These are phyloP conservation scores for Smittia aterrima DNA, from an alignment of 2,888 invertebrate species.

Conservation along the genomic window DNA sequence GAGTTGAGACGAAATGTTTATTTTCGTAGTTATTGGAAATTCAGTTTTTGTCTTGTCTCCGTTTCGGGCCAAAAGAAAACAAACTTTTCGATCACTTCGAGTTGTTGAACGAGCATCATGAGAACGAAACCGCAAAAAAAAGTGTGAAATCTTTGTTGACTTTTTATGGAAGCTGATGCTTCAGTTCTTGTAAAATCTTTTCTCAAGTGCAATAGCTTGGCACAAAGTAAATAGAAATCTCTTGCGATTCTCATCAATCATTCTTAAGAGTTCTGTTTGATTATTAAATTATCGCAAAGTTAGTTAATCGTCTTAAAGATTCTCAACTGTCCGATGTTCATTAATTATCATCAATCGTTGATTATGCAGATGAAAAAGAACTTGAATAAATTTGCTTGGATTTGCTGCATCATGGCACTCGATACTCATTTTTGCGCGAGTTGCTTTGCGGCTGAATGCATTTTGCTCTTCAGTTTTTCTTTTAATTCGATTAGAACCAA, in stretches of 20 bases:
- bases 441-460: background rate
- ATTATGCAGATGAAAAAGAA: background rate
- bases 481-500: too few relatives aligned
- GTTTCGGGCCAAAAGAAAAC: constrained; percentile 11
- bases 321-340: background rate
- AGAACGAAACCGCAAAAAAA: constrained; percentile 9
- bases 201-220: background rate
- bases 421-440: background rate
- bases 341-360: background rate
- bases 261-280: background rate
- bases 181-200: background rate
- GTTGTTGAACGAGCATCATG: background rate
- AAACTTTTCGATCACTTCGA: background rate
- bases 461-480: too few relatives aligned
- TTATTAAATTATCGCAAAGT: too few relatives aligned
- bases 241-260: background rate
- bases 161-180: constrained; percentile 6
- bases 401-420: constrained; percentile 20
- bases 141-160: constrained; percentile 16
- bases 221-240: background rate
- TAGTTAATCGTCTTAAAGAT: too few relatives aligned
- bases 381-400: background rate
- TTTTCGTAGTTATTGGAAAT: constrained; percentile 25
- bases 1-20: constrained; percentile 17
- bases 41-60: background rate